Base-by-base conservation (phyloP, 2,113 vertebrate species). In the Oryzias javanicus region DNA sequence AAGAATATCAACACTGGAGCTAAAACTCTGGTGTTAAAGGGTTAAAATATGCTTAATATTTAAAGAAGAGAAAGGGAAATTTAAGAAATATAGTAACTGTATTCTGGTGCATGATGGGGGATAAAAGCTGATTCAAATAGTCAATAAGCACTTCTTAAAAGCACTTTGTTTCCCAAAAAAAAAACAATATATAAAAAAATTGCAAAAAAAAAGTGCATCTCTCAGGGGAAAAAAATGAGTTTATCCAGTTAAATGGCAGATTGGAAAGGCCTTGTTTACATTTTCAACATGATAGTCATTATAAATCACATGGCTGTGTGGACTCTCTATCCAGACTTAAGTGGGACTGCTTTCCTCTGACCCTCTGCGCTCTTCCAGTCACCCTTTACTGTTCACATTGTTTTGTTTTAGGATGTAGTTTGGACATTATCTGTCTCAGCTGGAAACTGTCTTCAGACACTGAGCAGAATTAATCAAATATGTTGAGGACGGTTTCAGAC, bases 231-330 rank as follows among this genome's bases (percentile, higher is more conserved):
- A 35, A 35, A 35, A 57, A 47, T 16, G 45, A 64, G 65, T 61
- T 72, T 64, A 76, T 81, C 73, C 25, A 52, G 68, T 83, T 72
- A 70, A 46, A 47, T 57, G 20, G 64, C 29, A 66, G 40, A 70
- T 44, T 58, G 65, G 76, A 42, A 61, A 64, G 72, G 49, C 64
- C 64, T 53, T 62, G 65, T 82, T 82, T 86, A 82, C 58, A 63
- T 84, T 84, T 78, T 81, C 64, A 78, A 82, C 76, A 68, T 74
- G 72, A 85, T 49, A 56, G 42, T 74, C 68, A 79, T 74, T 82
- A 74, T 64, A 72, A 67, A 75, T 85, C 79, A 83, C 76, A 80
- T 81, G 78, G 45, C n/a, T 61, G 50, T 57, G 48, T 48, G 46
- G 41, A n/a, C 19, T n/a, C 24, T 10, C 19, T 55, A 18, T 59